Conservation (phyloP, 30 jellyfish, hydroid and myxozoan genomes). For the Rhopilema esculentum region DNA sequence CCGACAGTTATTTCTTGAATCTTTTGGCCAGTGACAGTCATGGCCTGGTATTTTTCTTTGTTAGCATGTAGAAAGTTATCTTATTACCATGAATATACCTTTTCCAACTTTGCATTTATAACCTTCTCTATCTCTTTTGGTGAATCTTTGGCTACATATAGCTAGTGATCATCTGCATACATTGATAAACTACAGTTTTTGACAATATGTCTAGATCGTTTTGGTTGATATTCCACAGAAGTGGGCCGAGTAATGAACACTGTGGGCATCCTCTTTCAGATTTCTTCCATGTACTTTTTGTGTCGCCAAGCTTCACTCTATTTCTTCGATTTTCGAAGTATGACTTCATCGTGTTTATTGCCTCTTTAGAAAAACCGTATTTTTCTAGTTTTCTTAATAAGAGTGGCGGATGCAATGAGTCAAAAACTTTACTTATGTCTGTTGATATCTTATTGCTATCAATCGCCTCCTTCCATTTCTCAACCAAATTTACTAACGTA, state of each 20-base stretch:
- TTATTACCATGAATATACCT: slow-evolving; percentile 38
- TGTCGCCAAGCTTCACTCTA: slow-evolving; percentile 48
- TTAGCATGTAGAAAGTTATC: slow-evolving; percentile 39
- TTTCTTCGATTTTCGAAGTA: slow-evolving; percentile 35
- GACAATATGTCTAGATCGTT: slow-evolving; percentile 44
- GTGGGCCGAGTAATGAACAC: slow-evolving; percentile 60
- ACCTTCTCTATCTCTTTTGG: slow-evolving; percentile 57
- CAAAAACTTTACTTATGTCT: slow-evolving; percentile 61
- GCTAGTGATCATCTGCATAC: slow-evolving; percentile 71
- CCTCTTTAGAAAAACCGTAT: slow-evolving; percentile 22
- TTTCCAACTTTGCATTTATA: slow-evolving; percentile 32
- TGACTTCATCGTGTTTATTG: slow-evolving; percentile 44
- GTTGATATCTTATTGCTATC: slow-evolving; percentile 44
- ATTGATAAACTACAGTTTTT: slow-evolving; percentile 25
- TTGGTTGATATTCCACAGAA: slow-evolving; percentile 58
- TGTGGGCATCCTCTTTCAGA: slow-evolving; percentile 60
- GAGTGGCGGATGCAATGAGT: slow-evolving; percentile 40
- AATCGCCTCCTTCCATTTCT: slow-evolving; percentile 44
- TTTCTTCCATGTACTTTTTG: slow-evolving; percentile 45
- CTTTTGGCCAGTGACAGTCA: slow-evolving; percentile 63
- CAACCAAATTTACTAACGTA: slow-evolving; percentile 16
- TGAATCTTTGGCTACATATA: slow-evolving; percentile 56
- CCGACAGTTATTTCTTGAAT: slow-evolving; percentile 27
- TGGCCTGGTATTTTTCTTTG: slow-evolving; percentile 31
- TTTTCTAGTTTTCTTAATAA: slow-evolving; percentile 20